phyloP scores from a whole-genome alignment of 1,140 invertebrate species.

The Solenopsis fugax region DNA sequence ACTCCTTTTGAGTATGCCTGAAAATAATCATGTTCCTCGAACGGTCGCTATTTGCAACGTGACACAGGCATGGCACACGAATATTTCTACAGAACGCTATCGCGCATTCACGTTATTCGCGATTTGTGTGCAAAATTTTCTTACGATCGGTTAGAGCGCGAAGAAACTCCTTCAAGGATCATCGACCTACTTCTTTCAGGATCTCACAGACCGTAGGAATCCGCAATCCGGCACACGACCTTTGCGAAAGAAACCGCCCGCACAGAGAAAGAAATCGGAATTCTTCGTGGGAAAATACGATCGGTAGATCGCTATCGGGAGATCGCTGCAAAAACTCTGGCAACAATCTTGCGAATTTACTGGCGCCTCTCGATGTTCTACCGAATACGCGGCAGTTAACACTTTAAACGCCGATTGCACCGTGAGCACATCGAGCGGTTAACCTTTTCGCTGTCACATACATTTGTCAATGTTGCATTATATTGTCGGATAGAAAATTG shows the following conservation, averaged over 20 bases:
- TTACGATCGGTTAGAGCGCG: not conserved
- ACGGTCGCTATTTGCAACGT: not conserved
- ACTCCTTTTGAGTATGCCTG: slow-evolving; percentile 20
- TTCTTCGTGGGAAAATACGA: slow-evolving; percentile 29
- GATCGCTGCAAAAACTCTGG: not conserved
- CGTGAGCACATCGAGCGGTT: not conserved
- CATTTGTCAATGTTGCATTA: not conserved
- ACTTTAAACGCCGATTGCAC: not conserved
- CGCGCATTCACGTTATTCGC: not conserved
- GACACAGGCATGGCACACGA: not conserved
- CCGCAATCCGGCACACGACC: not conserved
- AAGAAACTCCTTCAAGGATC: slow-evolving; percentile 16
- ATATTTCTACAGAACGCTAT: slow-evolving; percentile 26
- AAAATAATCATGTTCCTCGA: slow-evolving; percentile 46
- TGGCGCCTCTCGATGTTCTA: slow-evolving; percentile 11
- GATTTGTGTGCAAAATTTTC: not conserved
- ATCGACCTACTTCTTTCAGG: slow-evolving; percentile 41
- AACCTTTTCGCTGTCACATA: not conserved
- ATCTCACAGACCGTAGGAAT: slow-evolving; percentile 12
- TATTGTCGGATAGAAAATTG: not conserved
- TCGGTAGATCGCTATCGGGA: slow-evolving; percentile 33
- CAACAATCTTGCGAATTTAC: slow-evolving; percentile 39
- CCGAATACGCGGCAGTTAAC: not conserved
- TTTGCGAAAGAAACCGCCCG: not conserved
- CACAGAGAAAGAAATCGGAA: slow-evolving; percentile 35